A percentile compares a stretch with the other conserved stretches of the same genome.
Evolutionary conservation across 2,113 vertebrate species (phyloP).

Genomic region (Pteronura brasiliensis): DNA sequence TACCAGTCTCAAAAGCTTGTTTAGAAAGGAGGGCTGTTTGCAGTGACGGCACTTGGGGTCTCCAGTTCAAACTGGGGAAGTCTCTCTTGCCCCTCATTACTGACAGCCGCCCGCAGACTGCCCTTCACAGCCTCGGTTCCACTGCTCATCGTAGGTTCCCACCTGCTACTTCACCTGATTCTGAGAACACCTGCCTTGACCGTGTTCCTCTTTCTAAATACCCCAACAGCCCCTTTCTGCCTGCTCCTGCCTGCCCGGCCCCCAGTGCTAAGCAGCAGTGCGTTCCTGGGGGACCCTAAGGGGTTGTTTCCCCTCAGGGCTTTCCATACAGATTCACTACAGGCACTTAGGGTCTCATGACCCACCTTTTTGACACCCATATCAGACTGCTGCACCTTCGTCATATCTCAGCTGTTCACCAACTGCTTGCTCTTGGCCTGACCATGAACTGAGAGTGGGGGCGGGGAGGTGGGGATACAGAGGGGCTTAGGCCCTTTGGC

Average conservation of each 20-base stretch:
- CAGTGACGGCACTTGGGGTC: neutral
- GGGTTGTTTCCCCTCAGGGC: neutral
- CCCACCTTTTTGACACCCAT: neutral
- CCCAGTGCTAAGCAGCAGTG: neutral
- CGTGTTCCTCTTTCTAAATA: fast-evolving
- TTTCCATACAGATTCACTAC: neutral
- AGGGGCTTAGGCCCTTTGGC: neutral
- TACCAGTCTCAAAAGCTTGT: neutral
- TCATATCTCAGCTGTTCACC: neutral
- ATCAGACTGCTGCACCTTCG: neutral
- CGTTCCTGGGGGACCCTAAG: neutral
- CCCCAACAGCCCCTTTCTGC: neutral
- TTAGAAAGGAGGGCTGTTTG: neutral
- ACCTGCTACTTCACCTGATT: neutral
- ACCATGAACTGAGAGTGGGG: neutral
- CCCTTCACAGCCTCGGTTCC: neutral
- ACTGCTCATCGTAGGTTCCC: fast-evolving
- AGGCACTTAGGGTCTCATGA: fast-evolving
- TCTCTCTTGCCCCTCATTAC: neutral
- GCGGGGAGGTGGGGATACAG: neutral
- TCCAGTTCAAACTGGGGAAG: neutral
- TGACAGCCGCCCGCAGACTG: neutral
- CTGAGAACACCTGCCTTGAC: neutral
- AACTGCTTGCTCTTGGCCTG: neutral
- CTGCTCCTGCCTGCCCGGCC: neutral